phyloP scores from a whole-genome alignment of 2,113 vertebrate genomes.

The Cynocephalus volans region DNA sequence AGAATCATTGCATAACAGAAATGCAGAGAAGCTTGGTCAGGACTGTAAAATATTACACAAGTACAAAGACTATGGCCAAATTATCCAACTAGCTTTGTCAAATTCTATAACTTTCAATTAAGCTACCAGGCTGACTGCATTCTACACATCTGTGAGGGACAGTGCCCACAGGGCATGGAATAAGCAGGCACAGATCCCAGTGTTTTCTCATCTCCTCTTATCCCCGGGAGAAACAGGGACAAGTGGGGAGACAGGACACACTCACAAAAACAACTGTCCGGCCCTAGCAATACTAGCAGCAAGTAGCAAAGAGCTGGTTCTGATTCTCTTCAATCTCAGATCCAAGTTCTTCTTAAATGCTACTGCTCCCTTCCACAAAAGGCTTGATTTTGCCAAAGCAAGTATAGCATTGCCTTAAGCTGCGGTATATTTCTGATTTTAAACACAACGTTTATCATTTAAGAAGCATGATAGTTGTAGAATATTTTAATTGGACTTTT shows the following conservation, averaged over 20 bases:
- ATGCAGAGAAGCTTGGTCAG: background rate
- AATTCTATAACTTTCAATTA: background rate
- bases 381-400: background rate
- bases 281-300: background rate
- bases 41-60: background rate
- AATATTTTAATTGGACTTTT: background rate
- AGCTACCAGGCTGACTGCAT: background rate
- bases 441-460: slow-evolving; percentile 41
- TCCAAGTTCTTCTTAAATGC: background rate
- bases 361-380: background rate
- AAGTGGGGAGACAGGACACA: background rate
- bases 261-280: background rate
- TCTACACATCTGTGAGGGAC: background rate
- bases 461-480: background rate
- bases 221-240: background rate
- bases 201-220: background rate
- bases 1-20: background rate
- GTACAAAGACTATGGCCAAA: background rate
- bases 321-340: background rate
- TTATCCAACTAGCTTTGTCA: background rate
- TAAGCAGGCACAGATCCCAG: background rate
- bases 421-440: background rate
- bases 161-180: background rate
- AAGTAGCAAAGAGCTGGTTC: background rate
- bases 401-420: background rate